These are phyloP conservation scores for Epizoanthus ramosus DNA, from an alignment of 92 coral and sea anemone species.

Conservation along the genomic window DNA sequence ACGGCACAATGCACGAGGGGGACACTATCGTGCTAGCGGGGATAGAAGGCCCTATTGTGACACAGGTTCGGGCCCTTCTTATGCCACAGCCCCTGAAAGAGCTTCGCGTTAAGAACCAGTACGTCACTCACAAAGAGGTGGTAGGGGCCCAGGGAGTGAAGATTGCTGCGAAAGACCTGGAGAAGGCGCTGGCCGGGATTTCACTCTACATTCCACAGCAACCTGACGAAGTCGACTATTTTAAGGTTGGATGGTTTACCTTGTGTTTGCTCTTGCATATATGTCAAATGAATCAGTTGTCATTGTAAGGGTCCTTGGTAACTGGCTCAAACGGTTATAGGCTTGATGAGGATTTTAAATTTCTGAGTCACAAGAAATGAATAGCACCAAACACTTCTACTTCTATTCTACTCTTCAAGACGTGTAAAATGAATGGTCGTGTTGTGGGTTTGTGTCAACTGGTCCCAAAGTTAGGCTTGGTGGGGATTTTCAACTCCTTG, in stretches of 20 bases:
- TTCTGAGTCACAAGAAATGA: too few species aligned
- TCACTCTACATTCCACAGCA: conserved; percentile 91
- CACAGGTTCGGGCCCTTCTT: conserved; percentile 94
- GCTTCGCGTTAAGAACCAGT: conserved; percentile 94
- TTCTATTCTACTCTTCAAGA: too few species aligned
- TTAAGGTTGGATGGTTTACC: conserved; percentile 64
- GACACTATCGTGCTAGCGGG: conserved; percentile 93
- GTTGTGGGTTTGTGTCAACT: too few species aligned
- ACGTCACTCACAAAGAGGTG: conserved; percentile 85
- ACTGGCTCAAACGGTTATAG: too few species aligned
- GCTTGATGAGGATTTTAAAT: too few species aligned
- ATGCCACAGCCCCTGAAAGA: conserved; percentile 98
- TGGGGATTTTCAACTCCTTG: too few species aligned
- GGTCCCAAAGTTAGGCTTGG: too few species aligned
- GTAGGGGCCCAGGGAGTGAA: conserved; percentile 93
- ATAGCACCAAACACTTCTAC: too few species aligned
- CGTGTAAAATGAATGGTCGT: too few species aligned
- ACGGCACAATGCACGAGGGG: conserved; percentile 91
- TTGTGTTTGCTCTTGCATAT: too few species aligned
- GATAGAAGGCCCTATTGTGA: conserved; percentile 96
- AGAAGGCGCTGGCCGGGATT: conserved; percentile 95
- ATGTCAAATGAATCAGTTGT: too few species aligned
- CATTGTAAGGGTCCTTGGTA: too few species aligned
- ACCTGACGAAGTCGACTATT: conserved; percentile 86
- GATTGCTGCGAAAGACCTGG: conserved; percentile 94